Conservation (phyloP, 1,140 invertebrate species). For the Drosophila sproati region DNA sequence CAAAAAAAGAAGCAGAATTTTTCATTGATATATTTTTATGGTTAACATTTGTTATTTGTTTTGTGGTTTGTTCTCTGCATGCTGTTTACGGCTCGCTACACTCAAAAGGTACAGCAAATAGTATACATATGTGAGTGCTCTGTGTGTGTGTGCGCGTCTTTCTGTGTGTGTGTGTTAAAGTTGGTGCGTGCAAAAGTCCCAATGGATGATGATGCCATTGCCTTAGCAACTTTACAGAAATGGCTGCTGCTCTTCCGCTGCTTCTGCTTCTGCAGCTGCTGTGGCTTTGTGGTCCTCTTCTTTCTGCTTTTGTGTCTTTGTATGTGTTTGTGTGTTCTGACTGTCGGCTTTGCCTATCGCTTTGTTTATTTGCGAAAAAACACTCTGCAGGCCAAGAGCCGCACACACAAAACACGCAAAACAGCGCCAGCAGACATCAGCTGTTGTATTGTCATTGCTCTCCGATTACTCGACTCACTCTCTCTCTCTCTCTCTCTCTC, state of each 20-base stretch:
- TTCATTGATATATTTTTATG: slow-evolving; percentile 78
- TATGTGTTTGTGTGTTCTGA: slow-evolving; percentile 13
- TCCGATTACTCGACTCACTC: neutral
- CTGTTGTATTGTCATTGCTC: slow-evolving; percentile 44
- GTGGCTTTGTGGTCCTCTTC: slow-evolving; percentile 37
- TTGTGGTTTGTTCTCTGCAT: slow-evolving; percentile 42
- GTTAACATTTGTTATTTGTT: slow-evolving; percentile 43
- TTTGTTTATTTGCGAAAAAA: slow-evolving; percentile 74
- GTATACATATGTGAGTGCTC: neutral
- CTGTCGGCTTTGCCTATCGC: slow-evolving; percentile 57
- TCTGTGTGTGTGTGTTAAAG: slow-evolving; percentile 33
- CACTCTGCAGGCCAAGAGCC: slow-evolving; percentile 53
- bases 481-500: slow-evolving; percentile 20
- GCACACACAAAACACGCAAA: slow-evolving; percentile 21
- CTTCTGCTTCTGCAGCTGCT: slow-evolving; percentile 26
- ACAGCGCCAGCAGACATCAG: slow-evolving; percentile 34
- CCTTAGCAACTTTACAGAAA: slow-evolving; percentile 57
- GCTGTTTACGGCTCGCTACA: slow-evolving; percentile 66
- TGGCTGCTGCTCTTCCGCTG: slow-evolving; percentile 32
- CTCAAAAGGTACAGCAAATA: slow-evolving; percentile 43
- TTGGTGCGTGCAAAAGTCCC: slow-evolving; percentile 45
- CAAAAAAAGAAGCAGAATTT: slow-evolving; percentile 49
- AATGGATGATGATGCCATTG: slow-evolving; percentile 76
- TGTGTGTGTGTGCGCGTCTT: slow-evolving; percentile 22
- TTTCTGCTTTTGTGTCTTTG: neutral